Evolutionary conservation across 2,797 vertebrate species (phyloP).

Genomic region (Aselliscus stoliczkanus): DNA sequence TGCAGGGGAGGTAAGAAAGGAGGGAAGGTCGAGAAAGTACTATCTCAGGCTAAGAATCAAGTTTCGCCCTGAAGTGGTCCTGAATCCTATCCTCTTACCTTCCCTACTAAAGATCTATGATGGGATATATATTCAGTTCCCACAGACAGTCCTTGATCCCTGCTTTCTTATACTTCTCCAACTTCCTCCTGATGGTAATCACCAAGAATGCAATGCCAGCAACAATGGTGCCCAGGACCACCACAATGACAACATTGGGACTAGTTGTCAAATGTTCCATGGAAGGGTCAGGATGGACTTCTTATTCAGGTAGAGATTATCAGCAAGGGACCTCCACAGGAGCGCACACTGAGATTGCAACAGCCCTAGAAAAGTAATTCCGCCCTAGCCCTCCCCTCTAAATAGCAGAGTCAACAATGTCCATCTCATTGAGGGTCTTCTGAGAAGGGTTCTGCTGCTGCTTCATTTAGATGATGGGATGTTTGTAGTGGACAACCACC

Average conservation of each 20-base stretch:
- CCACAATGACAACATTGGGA: slow-evolving; percentile 83
- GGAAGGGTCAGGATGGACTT: slow-evolving; percentile 71
- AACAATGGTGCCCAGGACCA: slow-evolving; percentile 80
- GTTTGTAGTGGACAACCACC: slow-evolving; percentile 60
- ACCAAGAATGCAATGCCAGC: slow-evolving; percentile 83
- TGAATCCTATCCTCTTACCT: not conserved
- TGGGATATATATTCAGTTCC: slow-evolving; percentile 70
- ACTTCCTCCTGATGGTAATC: slow-evolving; percentile 51
- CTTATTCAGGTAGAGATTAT: slow-evolving; percentile 87
- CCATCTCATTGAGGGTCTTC: slow-evolving; percentile 17
- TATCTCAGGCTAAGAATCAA: not conserved
- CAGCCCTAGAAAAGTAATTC: slow-evolving; percentile 74
- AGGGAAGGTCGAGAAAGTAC: not conserved
- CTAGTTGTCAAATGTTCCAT: slow-evolving; percentile 83
- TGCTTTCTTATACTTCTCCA: slow-evolving; percentile 46
- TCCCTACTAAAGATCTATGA: not conserved
- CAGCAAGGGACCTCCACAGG: slow-evolving; percentile 66
- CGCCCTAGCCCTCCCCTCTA: slow-evolving; percentile 87
- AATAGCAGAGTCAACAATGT: slow-evolving; percentile 83
- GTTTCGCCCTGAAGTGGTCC: not conserved
- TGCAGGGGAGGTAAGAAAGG: not conserved
- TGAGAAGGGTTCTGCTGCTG: slow-evolving; percentile 27
- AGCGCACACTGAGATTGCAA: not conserved
- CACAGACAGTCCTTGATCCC: slow-evolving; percentile 81
- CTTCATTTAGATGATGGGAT: not conserved